These are phyloP conservation scores for Psittacula cyanocephala DNA, from an alignment of 2,113 vertebrate species.

Conservation along the genomic window DNA sequence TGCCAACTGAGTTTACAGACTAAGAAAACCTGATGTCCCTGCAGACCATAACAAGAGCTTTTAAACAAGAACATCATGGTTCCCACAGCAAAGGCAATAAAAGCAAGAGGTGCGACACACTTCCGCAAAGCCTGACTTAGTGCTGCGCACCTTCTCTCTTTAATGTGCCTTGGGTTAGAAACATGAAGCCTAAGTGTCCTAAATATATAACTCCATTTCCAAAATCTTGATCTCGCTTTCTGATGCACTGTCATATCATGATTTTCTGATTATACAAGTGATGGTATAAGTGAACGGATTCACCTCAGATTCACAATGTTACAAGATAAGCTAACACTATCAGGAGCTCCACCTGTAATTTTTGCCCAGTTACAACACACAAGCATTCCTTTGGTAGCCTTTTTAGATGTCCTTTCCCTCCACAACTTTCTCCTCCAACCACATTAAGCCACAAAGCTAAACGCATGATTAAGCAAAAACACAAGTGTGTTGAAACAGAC, in stretches of 20 bases:
- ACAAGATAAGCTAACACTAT: background rate
- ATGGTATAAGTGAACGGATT: background rate
- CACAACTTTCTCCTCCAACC: background rate
- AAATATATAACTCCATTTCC: background rate
- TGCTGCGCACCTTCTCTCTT: background rate
- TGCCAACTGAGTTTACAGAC: background rate
- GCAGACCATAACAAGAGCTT: background rate
- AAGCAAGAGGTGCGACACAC: background rate
- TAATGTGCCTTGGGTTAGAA: background rate
- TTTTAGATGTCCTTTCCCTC: background rate
- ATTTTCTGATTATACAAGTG: background rate
- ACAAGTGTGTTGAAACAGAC: background rate
- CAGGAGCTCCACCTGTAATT: rapidly evolving
- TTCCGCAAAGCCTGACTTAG: background rate
- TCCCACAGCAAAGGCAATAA: background rate
- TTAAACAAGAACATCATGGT: background rate
- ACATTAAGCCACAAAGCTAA: slow-evolving; percentile 3
- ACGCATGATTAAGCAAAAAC: background rate
- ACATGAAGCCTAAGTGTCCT: background rate
- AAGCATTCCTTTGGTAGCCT: background rate
- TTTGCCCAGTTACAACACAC: background rate
- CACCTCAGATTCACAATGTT: background rate
- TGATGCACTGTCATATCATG: rapidly evolving
- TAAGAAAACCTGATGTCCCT: background rate
- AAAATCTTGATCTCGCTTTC: background rate